phyloP scores from a whole-genome alignment of 2,113 vertebrate genomes.

The Gracilinanus agilis region DNA sequence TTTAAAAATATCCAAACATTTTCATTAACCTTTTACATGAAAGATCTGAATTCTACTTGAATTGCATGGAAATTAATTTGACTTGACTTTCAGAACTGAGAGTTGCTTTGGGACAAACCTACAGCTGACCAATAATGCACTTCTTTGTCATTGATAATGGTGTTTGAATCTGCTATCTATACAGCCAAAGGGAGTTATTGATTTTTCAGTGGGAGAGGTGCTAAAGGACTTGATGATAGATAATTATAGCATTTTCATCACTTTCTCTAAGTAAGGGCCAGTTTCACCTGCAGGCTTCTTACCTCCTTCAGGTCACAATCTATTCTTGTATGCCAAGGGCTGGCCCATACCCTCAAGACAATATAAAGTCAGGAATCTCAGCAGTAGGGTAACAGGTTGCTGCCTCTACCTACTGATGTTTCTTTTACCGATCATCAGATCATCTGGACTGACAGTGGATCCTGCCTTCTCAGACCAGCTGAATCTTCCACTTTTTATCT shows the following conservation, averaged over 20 bases:
- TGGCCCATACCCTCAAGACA: neutral
- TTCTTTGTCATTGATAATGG: neutral
- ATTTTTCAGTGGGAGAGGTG: neutral
- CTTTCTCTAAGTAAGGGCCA: neutral
- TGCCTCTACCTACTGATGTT: neutral
- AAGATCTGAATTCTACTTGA: neutral
- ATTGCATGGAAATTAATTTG: neutral
- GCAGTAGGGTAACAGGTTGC: neutral
- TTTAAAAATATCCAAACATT: neutral
- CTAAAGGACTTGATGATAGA: neutral
- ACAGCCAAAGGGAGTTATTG: neutral
- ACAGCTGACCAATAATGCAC: neutral
- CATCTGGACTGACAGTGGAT: neutral
- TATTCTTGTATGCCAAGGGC: neutral
- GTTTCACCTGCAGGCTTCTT: neutral
- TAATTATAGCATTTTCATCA: neutral
- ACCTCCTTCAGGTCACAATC: neutral
- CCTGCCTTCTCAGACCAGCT: neutral
- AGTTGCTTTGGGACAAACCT: neutral
- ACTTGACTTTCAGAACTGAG: neutral
- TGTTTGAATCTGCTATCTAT: neutral
- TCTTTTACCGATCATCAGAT: neutral
- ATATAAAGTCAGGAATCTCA: neutral
- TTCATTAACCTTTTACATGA: accelerated
- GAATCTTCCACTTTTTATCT: neutral